These are phyloP conservation scores for Chrysopa pallens DNA, from an alignment of 1,140 invertebrate genomes.

Conservation along the genomic window DNA sequence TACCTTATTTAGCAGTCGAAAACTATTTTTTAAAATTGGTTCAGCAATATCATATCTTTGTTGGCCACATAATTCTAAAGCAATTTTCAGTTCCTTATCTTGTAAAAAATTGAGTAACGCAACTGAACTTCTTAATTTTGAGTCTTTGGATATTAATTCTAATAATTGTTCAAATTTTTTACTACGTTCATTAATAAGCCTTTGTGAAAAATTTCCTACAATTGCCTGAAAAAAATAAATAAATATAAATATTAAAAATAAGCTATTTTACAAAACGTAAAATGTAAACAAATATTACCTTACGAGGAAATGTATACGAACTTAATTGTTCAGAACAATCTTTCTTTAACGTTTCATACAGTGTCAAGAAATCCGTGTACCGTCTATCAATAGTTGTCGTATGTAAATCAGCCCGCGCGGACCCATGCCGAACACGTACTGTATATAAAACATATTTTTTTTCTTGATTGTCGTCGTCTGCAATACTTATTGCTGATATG, in stretches of 20 bases:
- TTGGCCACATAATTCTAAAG: constrained; percentile 35
- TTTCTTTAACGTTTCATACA: constrained; percentile 42
- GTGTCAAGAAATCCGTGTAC: constrained; percentile 56
- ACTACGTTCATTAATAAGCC: constrained; percentile 48
- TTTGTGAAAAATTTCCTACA: constrained; percentile 55
- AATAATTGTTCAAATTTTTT: constrained; percentile 51
- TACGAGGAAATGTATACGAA: constrained; percentile 48
- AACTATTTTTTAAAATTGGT: constrained; percentile 45
- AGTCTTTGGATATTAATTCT: constrained; percentile 33
- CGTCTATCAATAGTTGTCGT: constrained; percentile 47
- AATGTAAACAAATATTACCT: constrained; percentile 20
- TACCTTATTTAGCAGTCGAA: constrained; percentile 51
- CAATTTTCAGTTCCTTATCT: constrained; percentile 39
- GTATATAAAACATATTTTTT: constrained; percentile 45
- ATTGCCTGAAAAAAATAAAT: constrained; percentile 26
- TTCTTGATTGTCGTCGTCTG: constrained; percentile 26
- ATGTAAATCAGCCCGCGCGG: constrained; percentile 27
- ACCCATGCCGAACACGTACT: constrained; percentile 33
- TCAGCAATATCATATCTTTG: constrained; percentile 42
- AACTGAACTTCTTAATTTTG: constrained; percentile 35
- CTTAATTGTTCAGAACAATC: constrained; percentile 35
- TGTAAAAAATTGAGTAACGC: constrained; percentile 49
- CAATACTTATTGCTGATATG: constrained; percentile 22
- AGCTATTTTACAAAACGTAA: neutral
- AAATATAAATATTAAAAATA: neutral